Conservation (phyloP, 2,113 vertebrate species). For the Arvicanthis niloticus region DNA sequence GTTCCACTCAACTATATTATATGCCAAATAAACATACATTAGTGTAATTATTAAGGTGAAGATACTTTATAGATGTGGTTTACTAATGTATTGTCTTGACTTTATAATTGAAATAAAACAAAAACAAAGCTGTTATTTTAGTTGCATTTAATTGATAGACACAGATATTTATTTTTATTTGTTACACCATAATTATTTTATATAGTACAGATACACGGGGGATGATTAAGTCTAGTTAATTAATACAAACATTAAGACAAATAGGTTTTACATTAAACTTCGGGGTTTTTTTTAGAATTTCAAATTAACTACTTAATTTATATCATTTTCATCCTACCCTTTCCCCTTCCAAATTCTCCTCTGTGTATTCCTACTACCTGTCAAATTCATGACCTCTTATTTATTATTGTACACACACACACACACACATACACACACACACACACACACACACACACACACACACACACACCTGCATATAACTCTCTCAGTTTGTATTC, state of each 20-base stretch:
- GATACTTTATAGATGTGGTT: background rate
- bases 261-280: too few relatives aligned
- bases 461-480: too few relatives aligned
- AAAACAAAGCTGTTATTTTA: background rate
- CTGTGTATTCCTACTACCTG: too few relatives aligned
- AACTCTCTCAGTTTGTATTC: too few relatives aligned
- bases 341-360: too few relatives aligned
- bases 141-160: background rate
- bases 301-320: too few relatives aligned
- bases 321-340: too few relatives aligned
- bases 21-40: background rate
- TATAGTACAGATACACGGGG: background rate
- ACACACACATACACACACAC: too few relatives aligned
- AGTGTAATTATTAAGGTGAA: background rate
- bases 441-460: too few relatives aligned
- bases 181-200: background rate
- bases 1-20: background rate
- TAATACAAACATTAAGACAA: background rate
- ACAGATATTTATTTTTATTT: background rate
- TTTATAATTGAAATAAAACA: background rate
- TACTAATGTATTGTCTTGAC: background rate
- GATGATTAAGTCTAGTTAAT: background rate
- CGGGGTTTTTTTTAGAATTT: too few relatives aligned
- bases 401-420: too few relatives aligned
- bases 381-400: too few relatives aligned